These are phyloP conservation scores for Denticeps clupeoides DNA, from an alignment of 2,797 vertebrate species.

Conservation along the genomic window DNA sequence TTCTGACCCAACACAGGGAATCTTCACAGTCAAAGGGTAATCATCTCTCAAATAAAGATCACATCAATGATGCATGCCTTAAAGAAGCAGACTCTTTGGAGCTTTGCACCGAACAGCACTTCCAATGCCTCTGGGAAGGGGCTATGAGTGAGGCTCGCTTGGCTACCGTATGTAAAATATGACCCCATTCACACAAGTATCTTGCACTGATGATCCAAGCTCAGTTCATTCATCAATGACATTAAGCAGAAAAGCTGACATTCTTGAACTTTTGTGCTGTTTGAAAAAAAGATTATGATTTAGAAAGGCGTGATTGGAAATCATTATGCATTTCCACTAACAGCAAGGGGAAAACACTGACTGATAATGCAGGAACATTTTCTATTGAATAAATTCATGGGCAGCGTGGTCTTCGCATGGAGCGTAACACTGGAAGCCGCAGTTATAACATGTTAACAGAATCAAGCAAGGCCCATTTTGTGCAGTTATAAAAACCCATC, in stretches of 20 bases:
- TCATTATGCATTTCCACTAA: too few species aligned
- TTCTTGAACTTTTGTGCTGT: neutral
- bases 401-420: too few species aligned
- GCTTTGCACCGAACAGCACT: conserved; percentile 55
- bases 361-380: too few species aligned
- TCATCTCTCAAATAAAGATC: conserved; percentile 61
- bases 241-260: neutral
- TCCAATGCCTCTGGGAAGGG: conserved; percentile 42
- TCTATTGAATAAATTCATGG: too few species aligned
- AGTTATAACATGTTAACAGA: neutral
- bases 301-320: neutral
- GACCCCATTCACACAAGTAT: conserved; percentile 34
- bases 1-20: conserved; percentile 50
- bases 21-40: conserved; percentile 59
- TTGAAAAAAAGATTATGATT: neutral
- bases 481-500: neutral
- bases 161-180: conserved; percentile 10
- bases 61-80: conserved; percentile 54
- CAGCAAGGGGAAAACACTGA: too few species aligned
- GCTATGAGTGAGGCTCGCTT: conserved; percentile 9
- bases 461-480: neutral
- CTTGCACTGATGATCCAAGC: neutral
- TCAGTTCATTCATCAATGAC: neutral
- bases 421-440: neutral
- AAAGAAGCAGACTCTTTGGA: conserved; percentile 38